phyloP scores from a whole-genome alignment of 2,113 vertebrate genomes.

The Brachyhypopomus occidentalis region DNA sequence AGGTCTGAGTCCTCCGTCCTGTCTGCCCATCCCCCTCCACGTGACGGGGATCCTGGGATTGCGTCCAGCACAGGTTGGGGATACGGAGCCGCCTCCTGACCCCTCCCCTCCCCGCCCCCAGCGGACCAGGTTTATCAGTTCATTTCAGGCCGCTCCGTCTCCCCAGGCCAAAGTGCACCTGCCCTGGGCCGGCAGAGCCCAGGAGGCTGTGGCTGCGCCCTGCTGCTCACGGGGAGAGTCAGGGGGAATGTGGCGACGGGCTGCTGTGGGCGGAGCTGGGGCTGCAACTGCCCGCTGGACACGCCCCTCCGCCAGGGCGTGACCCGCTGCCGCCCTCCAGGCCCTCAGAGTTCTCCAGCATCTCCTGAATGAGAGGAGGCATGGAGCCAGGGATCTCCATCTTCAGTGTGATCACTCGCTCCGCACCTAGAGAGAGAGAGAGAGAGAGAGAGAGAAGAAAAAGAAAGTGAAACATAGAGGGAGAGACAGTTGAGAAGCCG shows the following conservation, averaged over 20 bases:
- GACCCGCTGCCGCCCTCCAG: conserved; percentile 64
- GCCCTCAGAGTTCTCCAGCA: conserved; percentile 77
- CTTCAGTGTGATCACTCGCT: conserved; percentile 76
- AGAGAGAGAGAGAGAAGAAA: conserved; percentile 18
- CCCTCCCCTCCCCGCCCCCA: conserved; percentile 24
- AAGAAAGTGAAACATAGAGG: too few species aligned
- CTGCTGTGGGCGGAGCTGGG: conserved; percentile 81
- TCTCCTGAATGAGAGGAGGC: conserved; percentile 78
- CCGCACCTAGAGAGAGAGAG: conserved; percentile 63
- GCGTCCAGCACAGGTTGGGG: not conserved
- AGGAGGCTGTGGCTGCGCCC: conserved; percentile 18
- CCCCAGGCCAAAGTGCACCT: conserved; percentile 23
- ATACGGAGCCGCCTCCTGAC: not conserved
- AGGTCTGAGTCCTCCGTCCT: not conserved
- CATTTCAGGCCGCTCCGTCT: not conserved
- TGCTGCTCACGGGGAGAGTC: conserved; percentile 7
- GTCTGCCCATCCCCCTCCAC: not conserved
- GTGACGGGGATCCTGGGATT: conserved; percentile 15
- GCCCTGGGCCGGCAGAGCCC: not conserved
- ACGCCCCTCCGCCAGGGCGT: conserved; percentile 48
- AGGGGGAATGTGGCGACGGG: conserved; percentile 73
- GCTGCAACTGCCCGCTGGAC: conserved; percentile 67
- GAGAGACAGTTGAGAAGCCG: too few species aligned
- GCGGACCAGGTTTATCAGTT: conserved; percentile 18
- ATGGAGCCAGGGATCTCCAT: conserved; percentile 78